Conservation (phyloP, 2,113 vertebrate genomes). For the Meriones unguiculatus region DNA sequence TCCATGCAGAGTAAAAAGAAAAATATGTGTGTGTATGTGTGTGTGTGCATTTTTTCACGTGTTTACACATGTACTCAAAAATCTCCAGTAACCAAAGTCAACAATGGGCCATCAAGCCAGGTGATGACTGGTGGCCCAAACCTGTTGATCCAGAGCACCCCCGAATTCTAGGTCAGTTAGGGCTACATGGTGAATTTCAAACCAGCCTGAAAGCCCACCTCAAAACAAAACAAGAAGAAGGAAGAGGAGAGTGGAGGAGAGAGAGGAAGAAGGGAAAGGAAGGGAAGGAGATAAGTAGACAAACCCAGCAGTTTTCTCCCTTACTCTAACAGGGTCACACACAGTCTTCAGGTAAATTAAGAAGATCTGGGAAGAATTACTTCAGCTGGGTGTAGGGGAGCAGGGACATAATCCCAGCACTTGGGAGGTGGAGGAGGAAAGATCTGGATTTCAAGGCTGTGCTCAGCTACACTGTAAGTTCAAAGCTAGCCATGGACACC, state of each 20-base stretch:
- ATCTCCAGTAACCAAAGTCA: not conserved
- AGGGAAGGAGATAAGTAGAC: not conserved
- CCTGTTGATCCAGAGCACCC: not conserved
- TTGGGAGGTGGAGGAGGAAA: not conserved
- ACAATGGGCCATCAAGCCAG: not conserved
- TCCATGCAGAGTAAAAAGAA: conserved; percentile 34
- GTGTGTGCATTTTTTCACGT: not conserved
- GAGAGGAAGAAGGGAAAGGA: not conserved
- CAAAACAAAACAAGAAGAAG: not conserved
- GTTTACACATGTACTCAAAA: conserved; percentile 34
- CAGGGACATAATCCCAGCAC: not conserved
- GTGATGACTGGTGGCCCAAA: not conserved
- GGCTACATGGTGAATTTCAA: not conserved
- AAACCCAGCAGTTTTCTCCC: not conserved
- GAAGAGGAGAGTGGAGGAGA: not conserved
- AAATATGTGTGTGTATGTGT: not conserved
- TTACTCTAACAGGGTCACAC: not conserved
- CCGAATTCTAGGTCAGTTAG: not conserved
- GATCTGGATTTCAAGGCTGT: not conserved
- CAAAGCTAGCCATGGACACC: not conserved
- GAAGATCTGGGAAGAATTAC: not conserved
- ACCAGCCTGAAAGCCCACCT: not conserved
- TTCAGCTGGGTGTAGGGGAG: not conserved
- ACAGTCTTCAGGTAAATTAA: not conserved
- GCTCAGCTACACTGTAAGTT: not conserved